Conservation (phyloP, 2,888 invertebrate species). For the Leptarthrus brevirostris region DNA sequence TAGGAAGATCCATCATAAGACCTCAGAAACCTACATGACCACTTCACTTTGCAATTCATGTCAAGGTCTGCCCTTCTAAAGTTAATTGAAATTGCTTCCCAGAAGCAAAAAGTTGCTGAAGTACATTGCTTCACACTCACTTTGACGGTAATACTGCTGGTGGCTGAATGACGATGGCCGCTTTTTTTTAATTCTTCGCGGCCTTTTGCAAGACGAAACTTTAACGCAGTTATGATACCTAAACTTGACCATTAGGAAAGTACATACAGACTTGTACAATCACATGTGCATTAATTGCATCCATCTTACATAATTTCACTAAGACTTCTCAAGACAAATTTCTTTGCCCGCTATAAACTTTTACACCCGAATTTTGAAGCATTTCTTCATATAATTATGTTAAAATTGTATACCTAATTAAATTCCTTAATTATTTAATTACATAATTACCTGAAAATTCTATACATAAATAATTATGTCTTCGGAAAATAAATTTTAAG, state of each 20-base stretch:
- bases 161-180: neutral
- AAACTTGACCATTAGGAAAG: neutral
- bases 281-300: no score
- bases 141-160: neutral
- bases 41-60: neutral
- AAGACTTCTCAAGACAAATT: no score
- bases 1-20: no score
- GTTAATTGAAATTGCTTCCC: neutral
- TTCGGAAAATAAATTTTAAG: no score
- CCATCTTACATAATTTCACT: no score
- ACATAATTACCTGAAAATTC: no score
- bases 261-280: neutral
- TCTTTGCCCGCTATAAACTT: no score
- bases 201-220: neutral
- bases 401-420: no score
- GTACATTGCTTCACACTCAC: neutral
- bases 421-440: no score
- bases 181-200: neutral
- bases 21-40: no score
- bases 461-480: no score
- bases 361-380: neutral
- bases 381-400: no score
- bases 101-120: neutral
- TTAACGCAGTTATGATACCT: neutral
- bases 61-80: slow-evolving; percentile 14